Evolutionary conservation across 2,888 invertebrate genomes (phyloP).

Genomic region (Latrodectus hesperus): DNA sequence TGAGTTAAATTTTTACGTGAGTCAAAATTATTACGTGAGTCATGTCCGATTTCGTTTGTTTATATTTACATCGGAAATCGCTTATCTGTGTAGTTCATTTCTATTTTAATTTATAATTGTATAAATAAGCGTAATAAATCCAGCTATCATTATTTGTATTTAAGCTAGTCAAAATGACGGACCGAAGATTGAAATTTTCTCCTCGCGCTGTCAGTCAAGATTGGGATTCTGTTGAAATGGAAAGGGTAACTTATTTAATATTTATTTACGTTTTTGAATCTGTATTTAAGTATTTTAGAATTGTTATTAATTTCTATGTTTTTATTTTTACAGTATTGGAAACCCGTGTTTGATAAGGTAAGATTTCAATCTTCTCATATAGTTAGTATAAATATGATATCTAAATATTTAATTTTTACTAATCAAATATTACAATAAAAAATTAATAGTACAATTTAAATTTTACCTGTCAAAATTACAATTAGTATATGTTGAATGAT

Average conservation of each 20-base stretch:
- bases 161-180: neutral
- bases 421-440: too few species aligned
- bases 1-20: too few species aligned
- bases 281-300: neutral
- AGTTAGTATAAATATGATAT: neutral
- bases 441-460: too few species aligned
- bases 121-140: neutral
- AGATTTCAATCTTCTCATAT: neutral
- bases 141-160: neutral
- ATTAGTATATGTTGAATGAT: too few species aligned
- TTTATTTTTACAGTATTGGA: slow-evolving; percentile 68
- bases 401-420: too few species aligned
- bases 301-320: neutral
- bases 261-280: neutral
- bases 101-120: neutral
- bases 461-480: too few species aligned
- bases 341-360: slow-evolving; percentile 70
- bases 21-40: too few species aligned
- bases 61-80: neutral
- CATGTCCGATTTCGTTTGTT: neutral
- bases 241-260: slow-evolving; percentile 35
- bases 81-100: neutral
- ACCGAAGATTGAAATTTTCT: neutral
- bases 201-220: slow-evolving; percentile 50
- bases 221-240: slow-evolving; percentile 62